Evolutionary conservation across 2,113 vertebrate genomes (phyloP).

Genomic region (Mormyrus lacerda): DNA sequence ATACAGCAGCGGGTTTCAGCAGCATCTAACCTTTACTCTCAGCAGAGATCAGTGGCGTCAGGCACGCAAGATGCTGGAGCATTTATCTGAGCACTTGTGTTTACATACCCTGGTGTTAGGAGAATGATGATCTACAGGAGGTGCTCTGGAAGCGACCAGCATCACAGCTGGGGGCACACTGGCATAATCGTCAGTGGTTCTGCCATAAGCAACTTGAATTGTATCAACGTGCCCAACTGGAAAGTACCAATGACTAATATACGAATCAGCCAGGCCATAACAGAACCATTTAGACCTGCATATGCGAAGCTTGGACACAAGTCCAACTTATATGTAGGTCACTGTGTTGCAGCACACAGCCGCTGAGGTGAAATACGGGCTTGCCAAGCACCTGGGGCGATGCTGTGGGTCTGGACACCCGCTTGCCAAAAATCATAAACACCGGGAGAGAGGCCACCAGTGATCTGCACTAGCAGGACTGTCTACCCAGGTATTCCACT

Average conservation of each 20-base stretch:
- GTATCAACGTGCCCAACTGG: not conserved
- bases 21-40: slow-evolving; percentile 37
- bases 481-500: not conserved
- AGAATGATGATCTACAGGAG: slow-evolving; percentile 24
- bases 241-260: not conserved
- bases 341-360: not conserved
- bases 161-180: not conserved
- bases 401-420: not conserved
- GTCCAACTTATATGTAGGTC: not conserved
- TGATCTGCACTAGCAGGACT: not conserved
- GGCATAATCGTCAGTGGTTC: not conserved
- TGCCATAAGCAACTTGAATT: not conserved
- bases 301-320: not conserved
- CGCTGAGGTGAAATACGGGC: not conserved
- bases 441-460: not conserved
- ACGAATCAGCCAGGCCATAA: not conserved
- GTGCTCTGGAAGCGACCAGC: not conserved
- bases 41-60: slow-evolving; percentile 41
- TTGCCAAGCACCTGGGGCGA: not conserved
- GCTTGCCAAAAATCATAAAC: not conserved
- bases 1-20: slow-evolving; percentile 27
- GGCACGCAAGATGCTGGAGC: slow-evolving; percentile 26
- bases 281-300: not conserved
- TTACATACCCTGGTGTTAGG: slow-evolving; percentile 33
- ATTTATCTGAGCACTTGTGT: slow-evolving; percentile 40